phyloP scores from a whole-genome alignment of 2,888 invertebrate genomes.

The Parnassius smintheus region DNA sequence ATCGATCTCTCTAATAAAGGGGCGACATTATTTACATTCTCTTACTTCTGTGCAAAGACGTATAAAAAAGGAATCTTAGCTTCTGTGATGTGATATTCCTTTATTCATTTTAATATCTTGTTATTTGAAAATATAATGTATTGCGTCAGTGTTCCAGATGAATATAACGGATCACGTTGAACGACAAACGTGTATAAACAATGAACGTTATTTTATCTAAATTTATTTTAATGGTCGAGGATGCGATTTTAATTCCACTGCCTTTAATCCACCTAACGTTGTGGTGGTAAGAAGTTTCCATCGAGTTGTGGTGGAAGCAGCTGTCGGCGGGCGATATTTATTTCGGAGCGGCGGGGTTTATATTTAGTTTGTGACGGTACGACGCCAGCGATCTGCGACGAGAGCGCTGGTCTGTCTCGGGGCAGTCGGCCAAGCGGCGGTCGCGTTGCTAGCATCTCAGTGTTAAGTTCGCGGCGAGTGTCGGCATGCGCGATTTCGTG shows the following conservation, averaged over 20 bases:
- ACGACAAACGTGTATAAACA: too few species aligned
- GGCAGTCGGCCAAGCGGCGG: constrained; percentile 53
- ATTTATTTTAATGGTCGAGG: too few species aligned
- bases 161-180: too few species aligned
- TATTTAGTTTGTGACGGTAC: constrained; percentile 29
- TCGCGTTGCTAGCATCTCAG: constrained; percentile 47
- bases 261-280: background rate
- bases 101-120: too few species aligned
- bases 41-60: too few species aligned
- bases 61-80: too few species aligned
- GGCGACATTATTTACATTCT: too few species aligned
- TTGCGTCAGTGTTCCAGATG: too few species aligned
- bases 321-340: constrained; percentile 18
- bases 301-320: constrained; percentile 12
- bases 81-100: too few species aligned
- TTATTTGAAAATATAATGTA: too few species aligned
- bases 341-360: constrained; percentile 21
- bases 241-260: background rate
- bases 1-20: too few species aligned
- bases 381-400: constrained; percentile 22
- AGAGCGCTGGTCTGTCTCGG: constrained; percentile 28
- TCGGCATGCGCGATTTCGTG: constrained; percentile 46
- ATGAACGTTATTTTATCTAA: too few species aligned
- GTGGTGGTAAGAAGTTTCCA: constrained; percentile 6
- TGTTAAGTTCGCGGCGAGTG: constrained; percentile 43